phyloP scores from a whole-genome alignment of 2,797 vertebrate genomes.

The Lindbergichthys nudifrons region DNA sequence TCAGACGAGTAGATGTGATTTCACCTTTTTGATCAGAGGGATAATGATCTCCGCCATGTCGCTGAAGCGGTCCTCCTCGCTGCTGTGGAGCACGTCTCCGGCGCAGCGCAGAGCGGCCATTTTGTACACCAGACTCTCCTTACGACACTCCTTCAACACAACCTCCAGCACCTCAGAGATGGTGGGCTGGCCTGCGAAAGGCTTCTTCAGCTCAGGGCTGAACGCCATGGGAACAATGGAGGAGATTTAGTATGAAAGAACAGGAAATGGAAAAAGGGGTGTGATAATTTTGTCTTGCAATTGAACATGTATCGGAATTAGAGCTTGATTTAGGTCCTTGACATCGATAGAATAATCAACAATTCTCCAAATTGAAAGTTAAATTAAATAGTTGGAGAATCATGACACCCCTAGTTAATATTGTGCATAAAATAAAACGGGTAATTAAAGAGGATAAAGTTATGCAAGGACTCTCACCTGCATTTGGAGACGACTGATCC shows the following conservation, averaged over 20 bases:
- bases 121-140: conserved; percentile 93
- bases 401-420: not conserved
- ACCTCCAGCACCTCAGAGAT: conserved; percentile 87
- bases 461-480: conserved; percentile 80
- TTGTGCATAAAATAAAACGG: not conserved
- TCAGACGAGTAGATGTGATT: not conserved
- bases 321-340: too few species aligned
- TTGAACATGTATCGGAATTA: too few species aligned
- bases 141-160: conserved; percentile 93
- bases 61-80: conserved; percentile 91
- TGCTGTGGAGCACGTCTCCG: conserved; percentile 89
- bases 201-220: conserved; percentile 90
- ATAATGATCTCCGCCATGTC: conserved; percentile 90
- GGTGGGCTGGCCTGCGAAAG: conserved; percentile 88
- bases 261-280: too few species aligned
- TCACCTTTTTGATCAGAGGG: conserved; percentile 95
- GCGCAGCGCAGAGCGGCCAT: conserved; percentile 90
- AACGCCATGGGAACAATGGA: conserved; percentile 21
- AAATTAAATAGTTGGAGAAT: too few species aligned
- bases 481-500: conserved; percentile 91
- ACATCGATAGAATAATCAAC: too few species aligned
- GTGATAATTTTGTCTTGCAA: too few species aligned
- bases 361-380: too few species aligned
- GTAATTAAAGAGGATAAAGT: not conserved
- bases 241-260: not conserved